Base-by-base conservation (phyloP, 2,888 invertebrate species). In the Achlya flavicornis region DNA sequence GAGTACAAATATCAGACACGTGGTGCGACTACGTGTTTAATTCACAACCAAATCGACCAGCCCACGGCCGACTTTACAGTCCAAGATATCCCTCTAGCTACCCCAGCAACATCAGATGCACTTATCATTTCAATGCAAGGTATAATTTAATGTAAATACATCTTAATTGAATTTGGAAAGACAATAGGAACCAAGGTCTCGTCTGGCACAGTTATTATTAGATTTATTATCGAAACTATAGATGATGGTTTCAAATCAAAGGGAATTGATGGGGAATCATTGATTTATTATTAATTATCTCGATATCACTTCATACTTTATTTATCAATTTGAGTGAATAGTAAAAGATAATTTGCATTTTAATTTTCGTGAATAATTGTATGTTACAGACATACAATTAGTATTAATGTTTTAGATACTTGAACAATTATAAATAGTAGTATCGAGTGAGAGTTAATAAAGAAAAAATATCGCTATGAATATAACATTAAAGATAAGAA, bases 71-170 rank as follows among this genome's bases (percentile, higher is more conserved):
- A 67, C 96, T 98, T 84, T 98, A 97, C 86, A 99, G 99, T 62
- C 98, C 99, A 0, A 96, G 98, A 72, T 99, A 98, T 92, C 99
- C 99, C 8, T 98, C 99, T 62, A 97, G 97, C 76, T 99, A 99
- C 90, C 98, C 99, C 2, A 97, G 96, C 84, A 97, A 98, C 86
- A 95, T 97, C 74, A 95, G 96, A 78, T 99, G 99, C 91, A 96
- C 96, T 73, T 98, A 98, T 91, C 96, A 97, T 83, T 97, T 99
- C 86, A 95, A 96, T 79, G 98, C 98, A 65, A 96, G 97, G 97
- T 97, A 68, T 75, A 41, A 10, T 35, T 61, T 41, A 57, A 33
- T 32, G 26, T 61, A n/a, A 11, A n/a, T 53, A 53, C 10, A 19
- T 16, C 10, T 10, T 16, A 19, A 19, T 19, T 19, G 7, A 53